Evolutionary conservation across 2,888 invertebrate species (phyloP).

Genomic region (Coenonympha arcania): DNA sequence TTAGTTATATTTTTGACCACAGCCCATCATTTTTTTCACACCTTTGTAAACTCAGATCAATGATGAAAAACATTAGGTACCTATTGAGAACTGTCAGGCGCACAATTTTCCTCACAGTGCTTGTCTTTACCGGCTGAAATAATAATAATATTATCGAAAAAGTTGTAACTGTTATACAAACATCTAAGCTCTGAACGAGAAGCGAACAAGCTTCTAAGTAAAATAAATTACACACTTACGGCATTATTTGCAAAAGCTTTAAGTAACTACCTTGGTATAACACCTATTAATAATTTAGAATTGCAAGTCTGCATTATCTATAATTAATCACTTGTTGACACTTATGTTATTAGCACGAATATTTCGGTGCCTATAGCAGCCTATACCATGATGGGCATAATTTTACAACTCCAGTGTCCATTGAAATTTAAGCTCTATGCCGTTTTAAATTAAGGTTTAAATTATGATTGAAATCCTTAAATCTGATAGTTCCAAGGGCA

Average conservation of each 20-base stretch:
- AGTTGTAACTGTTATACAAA: too few relatives aligned
- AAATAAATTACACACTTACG: background rate
- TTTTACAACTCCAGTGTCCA: background rate
- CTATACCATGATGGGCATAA: background rate
- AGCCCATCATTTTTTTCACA: too few relatives aligned
- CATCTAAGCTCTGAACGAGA: too few relatives aligned
- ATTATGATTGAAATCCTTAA: background rate
- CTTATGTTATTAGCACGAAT: slow-evolving; percentile 15
- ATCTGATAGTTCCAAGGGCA: slow-evolving; percentile 22
- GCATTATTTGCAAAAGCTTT: background rate
- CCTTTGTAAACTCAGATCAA: too few relatives aligned
- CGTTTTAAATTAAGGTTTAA: background rate
- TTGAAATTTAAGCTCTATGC: background rate
- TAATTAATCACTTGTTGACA: slow-evolving; percentile 18
- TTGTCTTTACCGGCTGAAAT: too few relatives aligned
- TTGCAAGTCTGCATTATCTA: slow-evolving; percentile 4
- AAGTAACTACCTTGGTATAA: background rate
- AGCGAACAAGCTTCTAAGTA: background rate
- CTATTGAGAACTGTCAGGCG: too few relatives aligned
- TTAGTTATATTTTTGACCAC: too few relatives aligned
- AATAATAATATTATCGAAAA: too few relatives aligned
- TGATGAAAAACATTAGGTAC: too few relatives aligned
- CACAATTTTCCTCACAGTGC: too few relatives aligned
- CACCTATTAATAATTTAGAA: too few relatives aligned
- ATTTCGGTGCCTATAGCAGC: slow-evolving; percentile 2